phyloP scores from a whole-genome alignment of 2,888 invertebrate genomes.

The Trichopoda pennipes region DNA sequence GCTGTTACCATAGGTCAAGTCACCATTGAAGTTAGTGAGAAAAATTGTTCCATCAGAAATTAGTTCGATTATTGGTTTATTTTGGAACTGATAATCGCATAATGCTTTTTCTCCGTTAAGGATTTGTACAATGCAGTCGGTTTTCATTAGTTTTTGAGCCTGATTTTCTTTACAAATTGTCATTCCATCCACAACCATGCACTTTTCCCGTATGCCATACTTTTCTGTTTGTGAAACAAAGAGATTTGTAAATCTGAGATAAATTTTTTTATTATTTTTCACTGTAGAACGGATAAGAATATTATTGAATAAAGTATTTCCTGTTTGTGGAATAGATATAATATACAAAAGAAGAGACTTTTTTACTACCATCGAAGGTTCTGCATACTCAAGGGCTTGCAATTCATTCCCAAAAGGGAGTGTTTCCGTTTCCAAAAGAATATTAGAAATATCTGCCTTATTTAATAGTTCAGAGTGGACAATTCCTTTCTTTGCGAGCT shows the following conservation, averaged over 20 bases:
- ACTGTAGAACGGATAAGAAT: slow-evolving; percentile 13
- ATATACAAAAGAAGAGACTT: slow-evolving; percentile 16
- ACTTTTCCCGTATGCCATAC: slow-evolving; percentile 21
- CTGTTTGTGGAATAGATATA: slow-evolving; percentile 15
- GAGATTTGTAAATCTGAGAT: slow-evolving; percentile 4
- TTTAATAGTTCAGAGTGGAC: slow-evolving; percentile 18
- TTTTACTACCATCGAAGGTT: slow-evolving; percentile 33
- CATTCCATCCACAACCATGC: slow-evolving; percentile 1
- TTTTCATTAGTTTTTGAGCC: slow-evolving; percentile 4
- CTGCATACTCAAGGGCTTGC: slow-evolving; percentile 1
- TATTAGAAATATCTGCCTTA: slow-evolving; percentile 16
- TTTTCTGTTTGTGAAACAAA: slow-evolving; percentile 9
- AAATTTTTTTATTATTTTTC: slow-evolving; percentile 8
- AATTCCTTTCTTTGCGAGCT: slow-evolving; percentile 29
- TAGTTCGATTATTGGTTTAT: slow-evolving; percentile 40
- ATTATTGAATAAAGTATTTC: slow-evolving; percentile 18
- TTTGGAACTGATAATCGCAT: slow-evolving; percentile 43
- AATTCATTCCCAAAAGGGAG: slow-evolving; percentile 9
- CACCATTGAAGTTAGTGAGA: slow-evolving; percentile 54
- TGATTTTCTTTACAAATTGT: slow-evolving; percentile 28
- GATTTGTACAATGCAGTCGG: slow-evolving; percentile 42
- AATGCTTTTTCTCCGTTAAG: slow-evolving; percentile 53
- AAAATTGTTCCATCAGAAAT: slow-evolving; percentile 63
- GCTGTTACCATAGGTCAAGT: slow-evolving; percentile 25
- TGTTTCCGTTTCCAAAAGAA: slow-evolving; percentile 14